These are phyloP conservation scores for Megaceryle maxima DNA, from an alignment of 2,113 vertebrate genomes.

Conservation along the genomic window DNA sequence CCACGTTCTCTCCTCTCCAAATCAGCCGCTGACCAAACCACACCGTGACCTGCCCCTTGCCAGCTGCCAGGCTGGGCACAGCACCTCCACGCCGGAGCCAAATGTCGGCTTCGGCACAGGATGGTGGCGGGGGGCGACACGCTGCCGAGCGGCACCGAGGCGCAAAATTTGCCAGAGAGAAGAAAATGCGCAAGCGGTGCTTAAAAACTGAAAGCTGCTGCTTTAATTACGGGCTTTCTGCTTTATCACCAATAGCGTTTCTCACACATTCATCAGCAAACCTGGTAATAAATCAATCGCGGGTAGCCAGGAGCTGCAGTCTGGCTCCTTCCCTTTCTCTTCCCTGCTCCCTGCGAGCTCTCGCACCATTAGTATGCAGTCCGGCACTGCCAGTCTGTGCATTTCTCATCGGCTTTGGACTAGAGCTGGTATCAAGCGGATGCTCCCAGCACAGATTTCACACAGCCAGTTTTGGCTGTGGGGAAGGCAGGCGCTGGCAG, in stretches of 20 bases:
- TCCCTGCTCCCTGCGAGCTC: constrained; percentile 38
- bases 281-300: constrained; percentile 73
- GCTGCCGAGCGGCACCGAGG: not conserved
- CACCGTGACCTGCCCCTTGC: not conserved
- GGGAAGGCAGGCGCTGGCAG: not conserved
- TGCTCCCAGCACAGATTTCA: constrained; percentile 40
- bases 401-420: constrained; percentile 37
- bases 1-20: not conserved
- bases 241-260: constrained; percentile 64
- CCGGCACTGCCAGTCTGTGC: not conserved
- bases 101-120: not conserved
- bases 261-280: constrained; percentile 75
- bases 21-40: not conserved
- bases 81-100: not conserved
- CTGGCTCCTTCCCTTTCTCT: constrained; percentile 56
- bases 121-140: not conserved
- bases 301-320: constrained; percentile 71
- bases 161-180: constrained; percentile 5
- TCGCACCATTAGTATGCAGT: constrained; percentile 63
- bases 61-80: not conserved
- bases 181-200: constrained; percentile 26
- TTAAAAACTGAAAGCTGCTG: constrained; percentile 73
- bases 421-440: constrained; percentile 31
- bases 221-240: constrained; percentile 74
- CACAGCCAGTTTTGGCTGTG: not conserved